A percentile compares a stretch with the other conserved stretches of the same genome.
These are phyloP conservation scores for Laticauda colubrina DNA, from an alignment of 2,113 vertebrate genomes.

Conservation along the genomic window DNA sequence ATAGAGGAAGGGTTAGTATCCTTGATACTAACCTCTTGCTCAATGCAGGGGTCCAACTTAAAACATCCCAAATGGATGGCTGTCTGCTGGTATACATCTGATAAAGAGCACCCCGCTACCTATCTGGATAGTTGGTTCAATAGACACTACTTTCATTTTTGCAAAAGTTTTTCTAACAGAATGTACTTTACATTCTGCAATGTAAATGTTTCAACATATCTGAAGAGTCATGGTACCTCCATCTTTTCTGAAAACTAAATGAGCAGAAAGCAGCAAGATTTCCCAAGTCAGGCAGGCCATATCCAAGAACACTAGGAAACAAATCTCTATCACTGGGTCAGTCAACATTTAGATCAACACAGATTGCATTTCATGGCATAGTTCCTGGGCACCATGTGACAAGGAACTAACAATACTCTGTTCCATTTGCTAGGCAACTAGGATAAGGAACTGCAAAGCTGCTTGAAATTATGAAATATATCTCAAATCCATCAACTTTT, in stretches of 20 bases:
- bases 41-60: neutral
- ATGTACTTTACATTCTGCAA: neutral
- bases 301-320: neutral
- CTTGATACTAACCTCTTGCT: neutral
- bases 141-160: neutral
- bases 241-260: neutral
- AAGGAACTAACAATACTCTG: neutral
- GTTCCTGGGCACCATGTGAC: neutral
- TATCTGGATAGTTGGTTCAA: neutral
- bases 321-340: neutral
- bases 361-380: neutral
- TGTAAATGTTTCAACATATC: neutral
- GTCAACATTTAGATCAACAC: neutral
- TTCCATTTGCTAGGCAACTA: neutral
- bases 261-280: neutral
- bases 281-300: neutral
- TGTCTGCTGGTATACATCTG: neutral
- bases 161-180: neutral
- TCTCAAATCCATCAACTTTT: neutral
- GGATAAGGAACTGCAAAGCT: neutral
- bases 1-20: neutral
- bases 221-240: neutral
- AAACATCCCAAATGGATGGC: neutral
- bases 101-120: neutral
- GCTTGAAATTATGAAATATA: neutral